phyloP scores from a whole-genome alignment of 2,113 vertebrate genomes.

The Elephantulus edwardii region DNA sequence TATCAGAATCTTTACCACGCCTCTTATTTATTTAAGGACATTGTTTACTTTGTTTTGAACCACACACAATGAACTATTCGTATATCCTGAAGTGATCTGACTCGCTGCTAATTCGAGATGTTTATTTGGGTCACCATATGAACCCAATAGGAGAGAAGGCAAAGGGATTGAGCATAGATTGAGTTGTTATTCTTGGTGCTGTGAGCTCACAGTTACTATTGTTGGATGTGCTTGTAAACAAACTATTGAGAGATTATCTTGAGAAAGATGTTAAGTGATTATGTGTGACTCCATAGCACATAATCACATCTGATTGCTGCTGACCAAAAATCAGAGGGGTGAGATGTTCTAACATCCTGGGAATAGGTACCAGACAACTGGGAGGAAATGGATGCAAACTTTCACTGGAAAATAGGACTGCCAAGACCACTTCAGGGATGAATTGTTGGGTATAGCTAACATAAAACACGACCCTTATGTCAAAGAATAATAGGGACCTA shows the following conservation, averaged over 20 bases:
- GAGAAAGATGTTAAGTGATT: neutral
- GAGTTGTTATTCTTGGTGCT: neutral
- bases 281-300: neutral
- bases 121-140: neutral
- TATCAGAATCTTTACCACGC: neutral
- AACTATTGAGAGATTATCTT: neutral
- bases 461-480: neutral
- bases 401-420: neutral
- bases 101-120: neutral
- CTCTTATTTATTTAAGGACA: neutral
- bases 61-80: neutral
- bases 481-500: neutral
- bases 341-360: neutral
- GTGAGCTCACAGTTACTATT: neutral
- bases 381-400: neutral
- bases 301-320: no score
- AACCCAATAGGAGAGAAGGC: slow-evolving; percentile 1
- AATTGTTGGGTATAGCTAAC: neutral
- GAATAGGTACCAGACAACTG: neutral
- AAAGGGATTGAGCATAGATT: neutral
- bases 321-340: neutral
- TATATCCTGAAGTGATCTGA: neutral
- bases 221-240: neutral
- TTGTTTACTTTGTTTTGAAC: slow-evolving; percentile 28
- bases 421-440: neutral